phyloP scores from a whole-genome alignment of 1,140 invertebrate genomes.

The Triops cancriformis region DNA sequence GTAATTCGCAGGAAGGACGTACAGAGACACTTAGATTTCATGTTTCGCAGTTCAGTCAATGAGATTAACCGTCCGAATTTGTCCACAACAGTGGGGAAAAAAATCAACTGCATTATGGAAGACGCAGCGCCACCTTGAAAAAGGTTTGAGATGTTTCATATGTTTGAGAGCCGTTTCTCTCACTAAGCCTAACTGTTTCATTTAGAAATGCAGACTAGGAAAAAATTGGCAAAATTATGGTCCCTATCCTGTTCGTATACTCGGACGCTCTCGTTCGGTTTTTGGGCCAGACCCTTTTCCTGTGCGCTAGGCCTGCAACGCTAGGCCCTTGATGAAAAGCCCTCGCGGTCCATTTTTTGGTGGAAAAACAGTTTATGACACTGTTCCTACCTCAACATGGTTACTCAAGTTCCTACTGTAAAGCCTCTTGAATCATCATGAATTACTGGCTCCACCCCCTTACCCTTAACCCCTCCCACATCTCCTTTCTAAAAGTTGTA shows the following conservation, averaged over 20 bases:
- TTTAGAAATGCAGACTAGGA: no score
- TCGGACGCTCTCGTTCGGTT: not conserved
- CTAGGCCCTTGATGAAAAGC: not conserved
- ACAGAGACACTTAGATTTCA: no score
- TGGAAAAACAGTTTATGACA: not conserved
- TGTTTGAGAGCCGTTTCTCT: no score
- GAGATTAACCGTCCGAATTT: not conserved
- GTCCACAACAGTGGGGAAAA: not conserved
- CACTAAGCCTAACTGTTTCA: no score
- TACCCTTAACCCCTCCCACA: no score
- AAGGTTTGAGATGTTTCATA: no score
- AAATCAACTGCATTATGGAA: not conserved
- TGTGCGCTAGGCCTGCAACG: not conserved
- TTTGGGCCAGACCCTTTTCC: no score
- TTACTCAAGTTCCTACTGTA: slow-evolving; percentile 29
- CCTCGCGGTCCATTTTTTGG: not conserved
- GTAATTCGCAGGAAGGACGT: no score
- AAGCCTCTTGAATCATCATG: slow-evolving; percentile 19
- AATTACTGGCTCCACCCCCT: not conserved
- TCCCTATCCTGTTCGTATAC: not conserved
- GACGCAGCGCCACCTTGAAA: no score
- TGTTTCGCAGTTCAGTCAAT: not conserved
- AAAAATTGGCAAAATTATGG: no score
- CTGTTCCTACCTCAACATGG: slow-evolving; percentile 28
- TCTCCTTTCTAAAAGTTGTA: no score